Base-by-base conservation (phyloP, 92 coral and sea anemone species). In the Anthopleura xanthogrammica region DNA sequence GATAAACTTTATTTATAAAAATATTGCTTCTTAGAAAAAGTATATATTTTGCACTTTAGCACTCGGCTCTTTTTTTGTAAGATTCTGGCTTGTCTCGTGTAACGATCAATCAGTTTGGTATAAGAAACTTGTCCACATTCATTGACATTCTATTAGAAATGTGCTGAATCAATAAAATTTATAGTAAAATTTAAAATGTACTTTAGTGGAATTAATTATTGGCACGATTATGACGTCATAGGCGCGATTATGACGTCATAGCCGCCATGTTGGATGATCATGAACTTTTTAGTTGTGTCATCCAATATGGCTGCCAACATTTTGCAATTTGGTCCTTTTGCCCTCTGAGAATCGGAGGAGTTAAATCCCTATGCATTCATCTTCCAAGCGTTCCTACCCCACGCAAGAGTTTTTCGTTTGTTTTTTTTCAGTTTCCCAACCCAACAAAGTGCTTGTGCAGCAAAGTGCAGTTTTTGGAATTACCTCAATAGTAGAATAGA, bases 1-100 rank as follows among this genome's bases (percentile, higher is more conserved):
- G 74, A 68, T n/a, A 68, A 68, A 68, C 74, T 68, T 68, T 68
- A 68, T 68, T 68, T 68, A 68, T 68, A 68, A 68, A 36, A 68
- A 68, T 68, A 68, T 68, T 36, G 74, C 74, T 68, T 36, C 40
- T 68, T 68, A 68, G 74, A 29, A 62, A 65, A 23, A 36, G 46
- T 68, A 68, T 68, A 29, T 68, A 68, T 68, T 68, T 68, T 10
- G 74, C 74, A 68, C 74, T 36, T 12, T 68, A 7, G 41, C 16
- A 12, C 74, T 54, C 58, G 58, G 58, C 58, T 54, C 58, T 68
- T 23, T 68, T 68, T 64, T 68, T 7, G 42, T 29, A 68, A 68
- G 29, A 42, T 68, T 68, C 42, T 62, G 70, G 70, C 70, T 62
- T 62, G 70, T 68, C 74, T 68, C 46, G 4, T 36, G 42, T 68